Conservation (phyloP, 2,113 vertebrate genomes). For the Rhadina sibilatrix region DNA sequence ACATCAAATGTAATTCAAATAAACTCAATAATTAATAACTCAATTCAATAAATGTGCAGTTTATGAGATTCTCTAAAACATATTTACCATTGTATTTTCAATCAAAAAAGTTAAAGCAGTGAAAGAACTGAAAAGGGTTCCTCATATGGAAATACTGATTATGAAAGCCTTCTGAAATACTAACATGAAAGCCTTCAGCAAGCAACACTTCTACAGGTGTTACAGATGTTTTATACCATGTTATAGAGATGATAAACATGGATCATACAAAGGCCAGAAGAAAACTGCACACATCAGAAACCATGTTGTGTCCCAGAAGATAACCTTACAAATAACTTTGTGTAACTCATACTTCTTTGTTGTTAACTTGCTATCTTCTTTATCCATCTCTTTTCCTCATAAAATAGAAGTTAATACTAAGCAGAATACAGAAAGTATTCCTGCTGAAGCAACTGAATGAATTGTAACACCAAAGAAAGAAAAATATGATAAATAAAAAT, state of each 20-base stretch:
- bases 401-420: not conserved
- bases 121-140: not conserved
- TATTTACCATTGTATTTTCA: not conserved
- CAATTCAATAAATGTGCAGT: not conserved
- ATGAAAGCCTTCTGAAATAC: not conserved
- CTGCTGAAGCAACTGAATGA: not conserved
- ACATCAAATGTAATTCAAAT: not conserved
- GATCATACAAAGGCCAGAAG: not conserved
- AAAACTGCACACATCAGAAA: not conserved
- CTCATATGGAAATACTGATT: not conserved
- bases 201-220: not conserved
- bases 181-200: not conserved
- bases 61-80: not conserved
- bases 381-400: not conserved
- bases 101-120: not conserved
- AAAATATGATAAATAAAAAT: not conserved
- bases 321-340: not conserved
- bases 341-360: fast-evolving
- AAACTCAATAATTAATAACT: not conserved
- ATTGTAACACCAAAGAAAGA: not conserved
- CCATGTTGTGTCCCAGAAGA: not conserved
- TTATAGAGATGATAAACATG: not conserved
- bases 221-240: not conserved
- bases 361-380: not conserved
- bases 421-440: not conserved